A percentile compares a stretch with the other conserved stretches of the same genome.
phyloP scores from a whole-genome alignment of 2,797 vertebrate genomes.

The Rhyacichthys aspro region DNA sequence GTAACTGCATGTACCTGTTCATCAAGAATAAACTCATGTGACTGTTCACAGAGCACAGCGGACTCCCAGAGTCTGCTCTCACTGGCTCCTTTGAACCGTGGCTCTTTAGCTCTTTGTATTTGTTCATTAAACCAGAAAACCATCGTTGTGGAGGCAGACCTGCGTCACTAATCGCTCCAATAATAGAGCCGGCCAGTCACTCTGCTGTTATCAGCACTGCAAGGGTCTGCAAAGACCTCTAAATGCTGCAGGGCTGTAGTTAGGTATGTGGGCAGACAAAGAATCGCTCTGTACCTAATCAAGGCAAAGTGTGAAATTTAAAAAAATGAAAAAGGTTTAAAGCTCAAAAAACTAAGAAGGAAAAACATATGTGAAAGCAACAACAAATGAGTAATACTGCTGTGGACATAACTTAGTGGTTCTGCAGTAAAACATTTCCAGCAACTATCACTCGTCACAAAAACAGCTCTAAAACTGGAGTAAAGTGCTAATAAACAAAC shows the following conservation, averaged over 20 bases:
- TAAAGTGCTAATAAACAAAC: constrained; percentile 69
- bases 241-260: neutral
- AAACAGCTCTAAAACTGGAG: constrained; percentile 53
- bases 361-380: constrained; percentile 27
- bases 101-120: constrained; percentile 55
- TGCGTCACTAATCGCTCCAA: constrained; percentile 49
- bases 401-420: constrained; percentile 35
- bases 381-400: constrained; percentile 54
- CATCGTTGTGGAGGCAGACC: constrained; percentile 41
- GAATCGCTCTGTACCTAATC: constrained; percentile 24
- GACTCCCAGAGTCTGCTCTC: constrained; percentile 1
- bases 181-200: constrained; percentile 22
- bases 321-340: constrained; percentile 6
- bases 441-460: constrained; percentile 21
- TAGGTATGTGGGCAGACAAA: constrained; percentile 36
- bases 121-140: constrained; percentile 60
- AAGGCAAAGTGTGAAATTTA: constrained; percentile 41
- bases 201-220: neutral
- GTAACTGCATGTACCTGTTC: neutral
- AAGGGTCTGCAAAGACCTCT: constrained; percentile 2
- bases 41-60: constrained; percentile 9
- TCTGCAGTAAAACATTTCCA: constrained; percentile 26
- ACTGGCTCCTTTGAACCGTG: constrained; percentile 6
- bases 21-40: neutral
- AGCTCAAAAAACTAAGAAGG: constrained; percentile 17